A percentile compares a stretch with the other conserved stretches of the same genome.
phyloP scores from a whole-genome alignment of 2,888 invertebrate genomes.

The Ptilodon capucinus region DNA sequence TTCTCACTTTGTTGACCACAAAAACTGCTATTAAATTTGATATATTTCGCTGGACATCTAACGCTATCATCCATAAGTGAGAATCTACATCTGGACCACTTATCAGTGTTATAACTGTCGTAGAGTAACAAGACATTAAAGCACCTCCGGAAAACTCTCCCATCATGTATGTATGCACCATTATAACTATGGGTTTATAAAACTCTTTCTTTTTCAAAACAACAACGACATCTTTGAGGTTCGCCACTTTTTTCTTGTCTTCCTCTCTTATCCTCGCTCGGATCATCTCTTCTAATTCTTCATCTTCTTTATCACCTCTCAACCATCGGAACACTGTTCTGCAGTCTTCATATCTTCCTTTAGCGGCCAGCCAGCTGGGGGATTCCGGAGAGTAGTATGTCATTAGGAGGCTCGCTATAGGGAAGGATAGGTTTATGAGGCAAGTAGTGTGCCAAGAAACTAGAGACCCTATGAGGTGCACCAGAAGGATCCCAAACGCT shows the following conservation, averaged over 20 bases:
- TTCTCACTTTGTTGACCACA: conserved; percentile 77
- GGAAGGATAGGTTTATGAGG: conserved; percentile 65
- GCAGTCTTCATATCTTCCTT: conserved; percentile 78
- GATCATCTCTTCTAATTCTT: conserved; percentile 64
- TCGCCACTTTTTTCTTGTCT: conserved; percentile 18
- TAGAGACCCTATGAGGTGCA: conserved; percentile 84
- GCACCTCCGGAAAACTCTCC: conserved; percentile 85
- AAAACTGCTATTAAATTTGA: conserved; percentile 81
- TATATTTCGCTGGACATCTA: conserved; percentile 82
- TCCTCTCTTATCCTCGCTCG: conserved; percentile 40
- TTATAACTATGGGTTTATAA: conserved; percentile 78
- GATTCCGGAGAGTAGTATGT: conserved; percentile 80
- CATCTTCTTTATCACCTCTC: conserved; percentile 73
- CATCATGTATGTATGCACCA: conserved; percentile 81
- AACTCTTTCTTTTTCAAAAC: conserved; percentile 68
- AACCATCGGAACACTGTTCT: conserved; percentile 80
- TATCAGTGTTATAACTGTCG: conserved; percentile 77
- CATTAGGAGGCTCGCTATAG: conserved; percentile 68
- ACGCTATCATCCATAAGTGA: conserved; percentile 82
- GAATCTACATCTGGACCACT: conserved; percentile 80
- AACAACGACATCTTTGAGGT: conserved; percentile 16
- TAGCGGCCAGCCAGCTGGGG: conserved; percentile 84
- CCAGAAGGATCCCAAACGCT: conserved; percentile 82
- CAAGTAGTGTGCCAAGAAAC: conserved; percentile 81
- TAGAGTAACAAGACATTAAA: conserved; percentile 84